Evolutionary conservation across 2,888 invertebrate species (phyloP).

Genomic region (Athetis lepigone): DNA sequence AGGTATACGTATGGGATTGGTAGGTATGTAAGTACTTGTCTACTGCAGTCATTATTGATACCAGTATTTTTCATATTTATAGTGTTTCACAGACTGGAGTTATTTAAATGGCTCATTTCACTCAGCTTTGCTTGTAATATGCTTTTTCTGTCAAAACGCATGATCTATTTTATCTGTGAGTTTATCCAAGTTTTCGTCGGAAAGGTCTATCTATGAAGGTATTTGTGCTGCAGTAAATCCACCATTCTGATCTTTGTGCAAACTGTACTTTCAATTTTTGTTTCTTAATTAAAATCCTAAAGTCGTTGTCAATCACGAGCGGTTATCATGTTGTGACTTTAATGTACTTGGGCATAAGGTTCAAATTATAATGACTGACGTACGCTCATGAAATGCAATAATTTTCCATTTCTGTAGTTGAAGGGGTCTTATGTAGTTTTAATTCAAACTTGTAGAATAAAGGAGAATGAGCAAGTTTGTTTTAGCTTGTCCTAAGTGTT

Average conservation of each 20-base stretch:
- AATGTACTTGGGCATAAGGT: not conserved
- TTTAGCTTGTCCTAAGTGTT: too few species aligned
- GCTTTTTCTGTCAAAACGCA: too few species aligned
- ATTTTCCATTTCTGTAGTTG: conserved; percentile 8
- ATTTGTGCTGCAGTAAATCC: conserved; percentile 1
- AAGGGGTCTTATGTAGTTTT: not conserved
- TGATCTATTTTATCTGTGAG: too few species aligned
- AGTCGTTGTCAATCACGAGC: conserved; percentile 11
- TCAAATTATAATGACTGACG: conserved; percentile 18
- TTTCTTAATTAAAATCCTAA: conserved; percentile 4
- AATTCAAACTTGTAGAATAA: conserved; percentile 11
- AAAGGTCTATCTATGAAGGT: too few species aligned
- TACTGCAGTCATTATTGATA: not conserved
- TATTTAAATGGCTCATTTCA: too few species aligned
- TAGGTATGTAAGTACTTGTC: conserved; percentile 2
- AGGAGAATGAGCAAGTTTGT: too few species aligned
- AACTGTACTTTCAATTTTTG: not conserved
- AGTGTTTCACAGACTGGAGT: too few species aligned
- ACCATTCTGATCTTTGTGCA: not conserved
- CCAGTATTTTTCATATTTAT: too few species aligned
- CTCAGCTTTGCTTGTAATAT: too few species aligned
- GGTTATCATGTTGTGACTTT: not conserved
- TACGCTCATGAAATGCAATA: conserved; percentile 1
- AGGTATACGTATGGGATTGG: too few species aligned
- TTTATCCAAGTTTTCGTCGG: too few species aligned